phyloP scores from a whole-genome alignment of 1,140 invertebrate genomes.

The Lordiphosa mommai region DNA sequence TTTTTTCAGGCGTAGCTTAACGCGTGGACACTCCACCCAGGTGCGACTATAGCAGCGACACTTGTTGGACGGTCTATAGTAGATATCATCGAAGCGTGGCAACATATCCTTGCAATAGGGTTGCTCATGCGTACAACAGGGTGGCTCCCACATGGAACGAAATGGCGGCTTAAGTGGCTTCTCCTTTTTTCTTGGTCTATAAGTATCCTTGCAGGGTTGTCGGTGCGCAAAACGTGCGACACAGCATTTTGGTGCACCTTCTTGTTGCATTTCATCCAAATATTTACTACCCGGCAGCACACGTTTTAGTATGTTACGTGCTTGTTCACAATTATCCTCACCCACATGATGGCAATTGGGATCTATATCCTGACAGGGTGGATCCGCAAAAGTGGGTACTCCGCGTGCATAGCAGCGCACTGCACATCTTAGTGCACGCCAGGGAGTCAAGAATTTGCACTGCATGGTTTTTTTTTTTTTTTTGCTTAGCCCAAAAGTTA shows the following conservation, averaged over 20 bases:
- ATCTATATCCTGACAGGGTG: background rate
- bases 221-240: conserved; percentile 1
- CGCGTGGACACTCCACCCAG: conserved; percentile 42
- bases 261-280: background rate
- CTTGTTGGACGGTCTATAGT: conserved; percentile 36
- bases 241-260: conserved; percentile 13
- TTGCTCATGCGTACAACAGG: background rate
- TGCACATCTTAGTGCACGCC: background rate
- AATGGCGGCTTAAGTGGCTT: background rate
- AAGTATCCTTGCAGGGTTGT: conserved; percentile 3
- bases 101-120: conserved; percentile 16
- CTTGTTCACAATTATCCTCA: background rate
- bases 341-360: conserved; percentile 9
- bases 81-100: conserved; percentile 47
- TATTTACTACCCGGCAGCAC: conserved; percentile 17
- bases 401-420: background rate
- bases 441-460: background rate
- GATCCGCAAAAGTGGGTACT: conserved; percentile 3
- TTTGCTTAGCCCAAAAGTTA: background rate
- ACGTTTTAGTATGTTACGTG: background rate
- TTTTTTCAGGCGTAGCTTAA: conserved; percentile 17
- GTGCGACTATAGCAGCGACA: conserved; percentile 31
- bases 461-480: conserved; percentile 2
- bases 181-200: background rate
- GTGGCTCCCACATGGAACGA: conserved; percentile 45